Percentiles rank a stretch among this genome's conserved stretches.
Conservation (phyloP, 2,888 invertebrate species). For the Herminia tarsipennalis region DNA sequence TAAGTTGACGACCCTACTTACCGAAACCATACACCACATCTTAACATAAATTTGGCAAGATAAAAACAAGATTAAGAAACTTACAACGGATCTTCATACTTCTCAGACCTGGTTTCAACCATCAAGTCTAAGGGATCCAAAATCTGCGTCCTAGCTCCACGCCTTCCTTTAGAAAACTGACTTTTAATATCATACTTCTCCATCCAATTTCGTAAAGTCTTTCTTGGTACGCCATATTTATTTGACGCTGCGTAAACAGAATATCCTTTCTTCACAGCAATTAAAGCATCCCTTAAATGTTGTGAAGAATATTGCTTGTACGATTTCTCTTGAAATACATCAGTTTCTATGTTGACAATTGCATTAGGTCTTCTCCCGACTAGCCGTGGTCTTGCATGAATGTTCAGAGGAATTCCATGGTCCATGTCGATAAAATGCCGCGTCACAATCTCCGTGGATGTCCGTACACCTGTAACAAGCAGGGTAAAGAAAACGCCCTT, state of each 20-base stretch:
- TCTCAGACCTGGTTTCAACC: slow-evolving; percentile 64
- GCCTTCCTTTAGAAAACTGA: slow-evolving; percentile 80
- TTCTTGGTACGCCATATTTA: slow-evolving; percentile 83
- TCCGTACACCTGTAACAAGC: slow-evolving; percentile 82
- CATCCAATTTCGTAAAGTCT: slow-evolving; percentile 85
- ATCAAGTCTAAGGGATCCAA: slow-evolving; percentile 74
- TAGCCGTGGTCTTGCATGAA: slow-evolving; percentile 76
- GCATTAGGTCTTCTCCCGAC: slow-evolving; percentile 77
- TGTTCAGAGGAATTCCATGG: slow-evolving; percentile 75
- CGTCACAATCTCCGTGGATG: slow-evolving; percentile 80
- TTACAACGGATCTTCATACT: slow-evolving; percentile 55
- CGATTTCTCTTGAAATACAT: slow-evolving; percentile 80
- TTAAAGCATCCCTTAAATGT: slow-evolving; percentile 77
- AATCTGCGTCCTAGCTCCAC: slow-evolving; percentile 70
- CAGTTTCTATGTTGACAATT: slow-evolving; percentile 78
- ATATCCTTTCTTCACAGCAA: slow-evolving; percentile 82
- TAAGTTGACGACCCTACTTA: too few relatives aligned
- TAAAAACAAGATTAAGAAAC: slow-evolving; percentile 14
- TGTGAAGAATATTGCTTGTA: slow-evolving; percentile 84
- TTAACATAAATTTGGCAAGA: slow-evolving; percentile 15
- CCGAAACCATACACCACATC: slow-evolving; percentile 10
- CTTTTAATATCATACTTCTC: slow-evolving; percentile 85
- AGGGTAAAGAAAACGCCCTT: slow-evolving; percentile 76
- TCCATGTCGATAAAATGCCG: slow-evolving; percentile 81
- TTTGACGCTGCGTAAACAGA: slow-evolving; percentile 85